These are phyloP conservation scores for Drosophila dives DNA, from an alignment of 2,888 invertebrate genomes.

Conservation along the genomic window DNA sequence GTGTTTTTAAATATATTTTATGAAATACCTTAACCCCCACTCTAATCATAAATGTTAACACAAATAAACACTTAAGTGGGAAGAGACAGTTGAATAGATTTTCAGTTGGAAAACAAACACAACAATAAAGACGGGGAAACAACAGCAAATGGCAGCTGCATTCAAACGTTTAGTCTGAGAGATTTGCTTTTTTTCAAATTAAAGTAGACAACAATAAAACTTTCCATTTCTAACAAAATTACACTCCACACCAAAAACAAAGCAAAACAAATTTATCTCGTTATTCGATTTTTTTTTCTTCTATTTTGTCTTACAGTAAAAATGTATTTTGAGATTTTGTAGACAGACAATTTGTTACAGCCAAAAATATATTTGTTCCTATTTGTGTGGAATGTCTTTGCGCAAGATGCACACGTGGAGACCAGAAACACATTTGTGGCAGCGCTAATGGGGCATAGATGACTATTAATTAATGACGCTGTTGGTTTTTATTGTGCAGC, in stretches of 20 bases:
- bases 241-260: slow-evolving; percentile 53
- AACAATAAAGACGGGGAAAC: slow-evolving; percentile 17
- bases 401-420: slow-evolving; percentile 51
- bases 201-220: slow-evolving; percentile 68
- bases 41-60: slow-evolving; percentile 23
- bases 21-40: neutral
- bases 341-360: neutral
- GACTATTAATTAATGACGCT: slow-evolving; percentile 54
- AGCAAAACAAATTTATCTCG: slow-evolving; percentile 69
- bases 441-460: slow-evolving; percentile 55
- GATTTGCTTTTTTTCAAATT: slow-evolving; percentile 66
- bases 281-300: slow-evolving; percentile 45
- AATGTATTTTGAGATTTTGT: slow-evolving; percentile 24
- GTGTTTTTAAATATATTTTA: slow-evolving; percentile 15
- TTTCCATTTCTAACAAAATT: slow-evolving; percentile 76
- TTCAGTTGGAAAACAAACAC: slow-evolving; percentile 54
- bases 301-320: slow-evolving; percentile 14
- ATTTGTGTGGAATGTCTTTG: slow-evolving; percentile 21
- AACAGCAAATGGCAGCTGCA: slow-evolving; percentile 62
- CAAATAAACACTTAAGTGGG: slow-evolving; percentile 23
- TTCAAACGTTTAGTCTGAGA: slow-evolving; percentile 65
- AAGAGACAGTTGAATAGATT: slow-evolving; percentile 64
- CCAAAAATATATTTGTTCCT: neutral
- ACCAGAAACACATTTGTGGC: slow-evolving; percentile 49
- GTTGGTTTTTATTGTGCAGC: slow-evolving; percentile 28